Evolutionary conservation across 53 echinoderm and acorn worm genomes (phyloP).

Genomic region (Crossaster papposus): DNA sequence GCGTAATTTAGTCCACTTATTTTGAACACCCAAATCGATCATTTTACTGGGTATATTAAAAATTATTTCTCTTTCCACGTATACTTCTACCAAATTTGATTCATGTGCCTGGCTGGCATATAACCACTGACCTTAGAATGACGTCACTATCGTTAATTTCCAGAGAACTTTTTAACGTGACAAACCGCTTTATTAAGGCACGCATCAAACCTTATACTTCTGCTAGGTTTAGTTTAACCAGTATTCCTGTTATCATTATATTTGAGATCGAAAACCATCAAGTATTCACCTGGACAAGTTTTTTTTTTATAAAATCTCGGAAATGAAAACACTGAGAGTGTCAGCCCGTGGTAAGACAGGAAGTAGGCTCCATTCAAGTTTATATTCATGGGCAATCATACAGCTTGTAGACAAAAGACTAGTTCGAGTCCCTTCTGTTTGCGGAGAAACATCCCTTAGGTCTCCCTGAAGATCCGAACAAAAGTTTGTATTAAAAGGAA

Average conservation of each 20-base stretch:
- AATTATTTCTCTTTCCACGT: no score
- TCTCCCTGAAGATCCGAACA: neutral
- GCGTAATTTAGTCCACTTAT: no score
- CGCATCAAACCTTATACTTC: no score
- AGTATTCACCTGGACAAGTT: neutral
- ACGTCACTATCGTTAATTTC: neutral
- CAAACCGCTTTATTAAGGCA: no score
- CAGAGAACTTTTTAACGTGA: no score
- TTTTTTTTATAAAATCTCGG: neutral
- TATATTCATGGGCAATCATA: slow-evolving; percentile 43
- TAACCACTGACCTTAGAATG: neutral
- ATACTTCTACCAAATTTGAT: neutral
- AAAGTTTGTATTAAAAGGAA: neutral
- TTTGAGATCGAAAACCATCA: neutral
- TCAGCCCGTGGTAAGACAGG: slow-evolving; percentile 18
- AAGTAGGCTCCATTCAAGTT: slow-evolving; percentile 10
- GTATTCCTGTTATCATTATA: neutral
- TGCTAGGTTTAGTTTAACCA: neutral
- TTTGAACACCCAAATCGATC: no score
- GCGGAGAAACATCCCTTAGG: slow-evolving; percentile 20
- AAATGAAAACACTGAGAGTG: neutral
- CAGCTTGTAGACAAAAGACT: slow-evolving; percentile 21
- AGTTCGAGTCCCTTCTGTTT: slow-evolving; percentile 20
- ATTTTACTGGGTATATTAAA: no score
- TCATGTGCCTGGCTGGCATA: neutral